These are phyloP conservation scores for Zalophus californianus DNA, from an alignment of 2,797 vertebrate genomes.

Conservation along the genomic window DNA sequence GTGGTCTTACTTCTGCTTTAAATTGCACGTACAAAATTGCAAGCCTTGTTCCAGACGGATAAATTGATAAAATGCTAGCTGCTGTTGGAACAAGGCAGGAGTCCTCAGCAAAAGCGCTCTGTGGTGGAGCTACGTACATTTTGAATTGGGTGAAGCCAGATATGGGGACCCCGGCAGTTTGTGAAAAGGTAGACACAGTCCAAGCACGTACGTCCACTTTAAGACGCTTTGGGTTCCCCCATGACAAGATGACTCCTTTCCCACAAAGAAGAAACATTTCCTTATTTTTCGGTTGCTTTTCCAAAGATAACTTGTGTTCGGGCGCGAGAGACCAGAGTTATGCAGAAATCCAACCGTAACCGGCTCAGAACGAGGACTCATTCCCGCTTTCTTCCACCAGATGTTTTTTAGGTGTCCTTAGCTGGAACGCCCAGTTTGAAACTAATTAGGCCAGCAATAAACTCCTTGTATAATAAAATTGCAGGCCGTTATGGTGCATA, in stretches of 20 bases:
- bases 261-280: constrained; percentile 79
- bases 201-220: constrained; percentile 53
- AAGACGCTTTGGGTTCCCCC: constrained; percentile 37
- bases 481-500: constrained; percentile 80
- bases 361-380: constrained; percentile 61
- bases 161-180: neutral
- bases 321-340: constrained; percentile 76
- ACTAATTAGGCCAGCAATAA: constrained; percentile 87
- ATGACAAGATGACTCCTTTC: constrained; percentile 60
- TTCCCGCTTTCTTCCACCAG: constrained; percentile 47
- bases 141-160: neutral
- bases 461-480: constrained; percentile 86
- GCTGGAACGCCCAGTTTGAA: constrained; percentile 80
- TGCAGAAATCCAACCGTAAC: constrained; percentile 80
- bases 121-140: neutral
- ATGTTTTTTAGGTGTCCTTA: constrained; percentile 86
- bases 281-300: constrained; percentile 85
- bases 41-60: constrained; percentile 80
- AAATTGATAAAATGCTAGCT: constrained; percentile 82
- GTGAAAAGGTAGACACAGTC: neutral
- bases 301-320: constrained; percentile 83
- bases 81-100: constrained; percentile 60
- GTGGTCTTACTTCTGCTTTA: constrained; percentile 69
- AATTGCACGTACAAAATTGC: constrained; percentile 73
- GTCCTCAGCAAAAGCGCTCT: neutral